Conservation (phyloP, 2,888 invertebrate species). For the Sarcophaga caerulescens region DNA sequence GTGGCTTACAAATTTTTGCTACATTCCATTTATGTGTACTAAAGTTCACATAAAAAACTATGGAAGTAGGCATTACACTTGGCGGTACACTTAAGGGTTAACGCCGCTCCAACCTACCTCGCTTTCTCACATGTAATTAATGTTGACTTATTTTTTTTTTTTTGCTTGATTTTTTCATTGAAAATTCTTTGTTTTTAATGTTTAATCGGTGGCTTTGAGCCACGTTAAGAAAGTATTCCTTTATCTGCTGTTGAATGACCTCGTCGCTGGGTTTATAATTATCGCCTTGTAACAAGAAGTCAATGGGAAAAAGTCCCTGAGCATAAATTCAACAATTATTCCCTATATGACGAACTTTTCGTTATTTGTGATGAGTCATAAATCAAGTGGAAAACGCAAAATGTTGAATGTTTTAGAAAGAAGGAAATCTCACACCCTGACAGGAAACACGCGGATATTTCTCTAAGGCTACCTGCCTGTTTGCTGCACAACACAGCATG, state of each 20-base stretch:
- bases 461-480: slow-evolving; percentile 15
- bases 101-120: slow-evolving; percentile 25
- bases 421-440: slow-evolving; percentile 67
- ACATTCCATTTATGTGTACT: too few relatives aligned
- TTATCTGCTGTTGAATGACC: slow-evolving; percentile 60
- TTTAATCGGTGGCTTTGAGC: slow-evolving; percentile 70
- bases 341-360: neutral
- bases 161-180: neutral
- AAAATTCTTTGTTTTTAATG: slow-evolving; percentile 33
- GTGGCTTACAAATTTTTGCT: too few relatives aligned
- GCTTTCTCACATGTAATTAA: neutral
- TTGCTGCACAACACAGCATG: slow-evolving; percentile 19
- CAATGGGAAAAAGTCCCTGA: slow-evolving; percentile 68
- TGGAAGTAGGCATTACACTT: slow-evolving; percentile 11
- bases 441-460: slow-evolving; percentile 66
- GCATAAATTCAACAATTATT: slow-evolving; percentile 19
- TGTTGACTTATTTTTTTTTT: neutral
- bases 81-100: neutral
- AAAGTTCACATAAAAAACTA: too few relatives aligned
- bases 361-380: slow-evolving; percentile 69
- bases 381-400: slow-evolving; percentile 74
- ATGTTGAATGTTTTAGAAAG: neutral
- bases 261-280: slow-evolving; percentile 67
- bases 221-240: slow-evolving; percentile 50
- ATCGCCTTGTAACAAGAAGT: slow-evolving; percentile 70